These are phyloP conservation scores for Argopecten irradians DNA, from an alignment of 1,140 invertebrate species.

Conservation along the genomic window DNA sequence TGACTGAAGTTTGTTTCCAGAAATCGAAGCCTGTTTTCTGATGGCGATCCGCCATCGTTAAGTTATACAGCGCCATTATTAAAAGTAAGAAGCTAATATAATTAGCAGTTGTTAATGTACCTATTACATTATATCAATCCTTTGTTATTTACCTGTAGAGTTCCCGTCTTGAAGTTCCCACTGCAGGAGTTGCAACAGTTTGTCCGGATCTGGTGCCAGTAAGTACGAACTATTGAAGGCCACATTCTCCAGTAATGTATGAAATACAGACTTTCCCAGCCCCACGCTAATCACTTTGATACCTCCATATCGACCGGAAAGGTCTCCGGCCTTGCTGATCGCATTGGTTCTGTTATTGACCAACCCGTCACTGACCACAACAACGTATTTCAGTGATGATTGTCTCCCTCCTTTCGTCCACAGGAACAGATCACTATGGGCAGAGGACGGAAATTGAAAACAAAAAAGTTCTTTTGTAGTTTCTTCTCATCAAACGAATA, in stretches of 20 bases:
- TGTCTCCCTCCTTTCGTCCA: background rate
- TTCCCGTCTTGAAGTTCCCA: background rate
- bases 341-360: background rate
- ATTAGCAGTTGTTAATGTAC: no score
- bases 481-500: no score
- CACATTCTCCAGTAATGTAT: background rate
- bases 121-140: no score
- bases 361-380: background rate
- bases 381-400: background rate
- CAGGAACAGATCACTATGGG: background rate
- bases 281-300: background rate
- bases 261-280: background rate
- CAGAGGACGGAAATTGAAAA: background rate
- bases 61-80: no score
- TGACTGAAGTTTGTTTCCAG: no score
- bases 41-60: no score
- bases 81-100: no score
- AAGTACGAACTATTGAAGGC: constrained; percentile 15
- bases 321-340: background rate
- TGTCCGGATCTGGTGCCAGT: background rate
- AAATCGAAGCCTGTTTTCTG: no score
- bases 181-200: background rate
- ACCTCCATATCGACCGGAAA: background rate
- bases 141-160: background rate
- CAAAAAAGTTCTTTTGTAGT: no score